Evolutionary conservation across 1,140 invertebrate species (phyloP), one percentile per base, ranked within the genome.

Genomic region (Goniozus legneri): DNA sequence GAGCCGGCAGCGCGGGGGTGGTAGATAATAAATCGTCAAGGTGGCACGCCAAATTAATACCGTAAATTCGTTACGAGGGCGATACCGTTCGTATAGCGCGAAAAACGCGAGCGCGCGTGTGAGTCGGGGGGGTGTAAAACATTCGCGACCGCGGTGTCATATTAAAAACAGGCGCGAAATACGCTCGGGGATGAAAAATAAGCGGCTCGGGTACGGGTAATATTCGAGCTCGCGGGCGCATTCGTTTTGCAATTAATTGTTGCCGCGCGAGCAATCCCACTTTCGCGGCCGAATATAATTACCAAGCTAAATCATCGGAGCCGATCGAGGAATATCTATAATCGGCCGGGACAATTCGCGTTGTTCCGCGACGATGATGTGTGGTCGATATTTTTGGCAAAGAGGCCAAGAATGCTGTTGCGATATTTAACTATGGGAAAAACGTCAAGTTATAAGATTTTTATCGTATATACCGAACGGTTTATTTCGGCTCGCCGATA

Each of bases 131-230:
- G 52, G 48, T 21, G 39, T 52, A 49, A 60, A 60, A 60, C 57
- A 58, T 60, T 60, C 56, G 52, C 56, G 52, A 60, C 51, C 57
- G 39, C 52, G 57, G 56, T 60, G 57, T 60, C 58, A 60, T 60
- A 60, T 60, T 60, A 60, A 60, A 60, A 60, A 60, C 57, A 60
- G 57, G 57, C 57, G 57, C 57, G 57, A 58, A 59, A 59, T 47
- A 50, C 56, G 55, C 56, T 47, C 35, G 50, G 37, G 24, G 4
- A 27, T 27, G 24, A 27, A 27, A 27, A 27, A 27, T 27, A 27
- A 27, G 24, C 24, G 24, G 4, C 4, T n/a, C n/a, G n/a, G n/a
- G n/a, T n/a, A n/a, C n/a, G 4, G 24, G 10, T 27, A 27, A 27
- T 27, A 38, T 18, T n/a, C 36, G 36, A 3, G 20, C 36, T 12